Conservation (phyloP, 2,113 vertebrate species). For the Hymenochirus boettgeri region DNA sequence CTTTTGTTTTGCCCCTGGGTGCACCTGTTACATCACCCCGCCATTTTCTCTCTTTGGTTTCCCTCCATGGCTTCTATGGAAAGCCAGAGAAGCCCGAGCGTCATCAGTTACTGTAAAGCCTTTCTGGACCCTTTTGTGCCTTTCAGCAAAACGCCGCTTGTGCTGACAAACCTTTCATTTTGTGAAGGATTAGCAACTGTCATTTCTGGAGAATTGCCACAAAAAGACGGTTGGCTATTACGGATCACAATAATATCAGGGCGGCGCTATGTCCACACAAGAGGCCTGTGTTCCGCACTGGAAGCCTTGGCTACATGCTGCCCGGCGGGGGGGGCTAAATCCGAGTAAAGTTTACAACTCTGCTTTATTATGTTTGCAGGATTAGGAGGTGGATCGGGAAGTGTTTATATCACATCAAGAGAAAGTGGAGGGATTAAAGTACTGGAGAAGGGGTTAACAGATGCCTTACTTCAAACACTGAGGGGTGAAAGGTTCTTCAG, state of each 20-base stretch:
- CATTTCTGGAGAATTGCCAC: background rate
- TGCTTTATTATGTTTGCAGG: constrained; percentile 76
- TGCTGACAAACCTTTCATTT: background rate
- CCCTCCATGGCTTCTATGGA: no score
- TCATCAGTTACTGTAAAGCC: no score
- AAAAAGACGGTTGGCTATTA: background rate
- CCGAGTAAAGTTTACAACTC: constrained; percentile 81
- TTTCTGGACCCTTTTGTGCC: background rate
- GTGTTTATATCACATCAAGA: constrained; percentile 79
- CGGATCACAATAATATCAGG: background rate
- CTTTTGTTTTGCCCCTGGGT: no score
- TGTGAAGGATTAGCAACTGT: background rate
- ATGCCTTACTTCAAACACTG: constrained; percentile 84
- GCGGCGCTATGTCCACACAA: background rate
- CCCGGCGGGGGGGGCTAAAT: constrained; percentile 63
- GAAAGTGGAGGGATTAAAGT: constrained; percentile 82
- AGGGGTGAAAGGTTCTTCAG: constrained; percentile 86
- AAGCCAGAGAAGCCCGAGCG: no score
- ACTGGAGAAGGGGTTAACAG: constrained; percentile 74
- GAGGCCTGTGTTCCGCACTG: background rate
- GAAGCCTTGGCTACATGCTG: background rate
- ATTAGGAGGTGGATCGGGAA: constrained; percentile 76
- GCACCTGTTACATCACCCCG: no score
- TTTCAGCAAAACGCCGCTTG: background rate
- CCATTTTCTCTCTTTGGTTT: no score